phyloP scores from a whole-genome alignment of 2,888 invertebrate species.

The Nomada fabriciana region DNA sequence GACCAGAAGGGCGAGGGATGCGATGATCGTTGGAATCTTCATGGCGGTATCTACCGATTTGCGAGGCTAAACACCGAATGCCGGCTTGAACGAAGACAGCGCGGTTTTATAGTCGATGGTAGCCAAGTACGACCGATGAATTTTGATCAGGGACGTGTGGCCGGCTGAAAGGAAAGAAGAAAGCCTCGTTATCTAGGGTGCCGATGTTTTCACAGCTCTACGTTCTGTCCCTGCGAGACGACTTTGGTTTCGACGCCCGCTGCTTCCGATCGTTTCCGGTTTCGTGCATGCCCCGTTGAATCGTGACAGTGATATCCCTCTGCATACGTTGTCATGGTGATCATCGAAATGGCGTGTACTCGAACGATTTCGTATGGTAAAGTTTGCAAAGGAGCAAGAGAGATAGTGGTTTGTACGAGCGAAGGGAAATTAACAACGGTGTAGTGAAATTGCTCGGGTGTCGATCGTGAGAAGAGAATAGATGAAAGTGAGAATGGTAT shows the following conservation, averaged over 20 bases:
- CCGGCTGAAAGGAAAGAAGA: conserved; percentile 79
- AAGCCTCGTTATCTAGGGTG: conserved; percentile 81
- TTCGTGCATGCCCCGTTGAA: neutral
- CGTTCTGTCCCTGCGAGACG: conserved; percentile 40
- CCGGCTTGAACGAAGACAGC: conserved; percentile 77
- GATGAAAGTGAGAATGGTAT: conserved; percentile 51
- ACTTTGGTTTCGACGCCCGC: conserved; percentile 60
- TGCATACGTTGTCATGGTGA: neutral
- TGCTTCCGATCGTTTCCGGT: conserved; percentile 25
- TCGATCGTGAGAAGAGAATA: conserved; percentile 52
- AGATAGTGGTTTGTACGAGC: neutral
- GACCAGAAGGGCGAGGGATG: conserved; percentile 75
- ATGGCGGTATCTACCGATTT: conserved; percentile 79
- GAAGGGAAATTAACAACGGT: conserved; percentile 9
- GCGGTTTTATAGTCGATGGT: conserved; percentile 82
- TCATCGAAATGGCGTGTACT: neutral
- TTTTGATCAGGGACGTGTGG: conserved; percentile 81
- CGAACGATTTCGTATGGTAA: too few species aligned
- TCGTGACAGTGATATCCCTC: neutral
- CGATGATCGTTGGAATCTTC: conserved; percentile 76
- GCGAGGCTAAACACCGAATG: conserved; percentile 83
- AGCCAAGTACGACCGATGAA: conserved; percentile 77
- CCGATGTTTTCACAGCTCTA: conserved; percentile 71
- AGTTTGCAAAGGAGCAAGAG: neutral
- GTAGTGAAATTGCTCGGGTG: conserved; percentile 39